Percentiles rank a stretch among this genome's conserved stretches.
Evolutionary conservation across 1,140 invertebrate genomes (phyloP).

Genomic region (Bombus consobrinus): DNA sequence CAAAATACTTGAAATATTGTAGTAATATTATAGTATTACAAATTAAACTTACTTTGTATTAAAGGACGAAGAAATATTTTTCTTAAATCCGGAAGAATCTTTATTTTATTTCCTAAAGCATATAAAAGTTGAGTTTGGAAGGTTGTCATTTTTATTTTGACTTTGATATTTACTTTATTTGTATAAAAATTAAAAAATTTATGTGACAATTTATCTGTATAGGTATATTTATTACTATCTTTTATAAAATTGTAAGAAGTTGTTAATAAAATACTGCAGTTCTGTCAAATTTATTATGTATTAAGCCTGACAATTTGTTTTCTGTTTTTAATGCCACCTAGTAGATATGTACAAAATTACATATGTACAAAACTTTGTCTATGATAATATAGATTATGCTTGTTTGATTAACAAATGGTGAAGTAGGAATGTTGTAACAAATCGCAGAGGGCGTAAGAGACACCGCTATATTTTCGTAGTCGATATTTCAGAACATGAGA

Average conservation of each 20-base stretch:
- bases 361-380: not conserved
- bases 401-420: not conserved
- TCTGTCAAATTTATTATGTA: not conserved
- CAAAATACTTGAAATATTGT: slow-evolving; percentile 14
- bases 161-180: not conserved
- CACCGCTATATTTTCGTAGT: too few species aligned
- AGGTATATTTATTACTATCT: not conserved
- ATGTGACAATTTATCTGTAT: too few species aligned
- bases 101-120: slow-evolving; percentile 72
- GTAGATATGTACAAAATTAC: not conserved
- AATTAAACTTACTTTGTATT: slow-evolving; percentile 74
- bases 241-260: not conserved
- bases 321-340: not conserved
- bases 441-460: too few species aligned
- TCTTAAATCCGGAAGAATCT: slow-evolving; percentile 74
- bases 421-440: too few species aligned
- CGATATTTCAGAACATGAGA: too few species aligned
- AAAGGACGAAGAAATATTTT: slow-evolving; percentile 75
- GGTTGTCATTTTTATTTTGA: slow-evolving; percentile 48
- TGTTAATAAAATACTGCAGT: not conserved
- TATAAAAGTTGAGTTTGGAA: slow-evolving; percentile 72
- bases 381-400: not conserved
- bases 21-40: not conserved
- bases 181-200: not conserved
- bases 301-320: not conserved